Evolutionary conservation across 2,113 vertebrate species (phyloP), one percentile per base, ranked within the genome.

Genomic region (cattle (Bos taurus)): DNA sequence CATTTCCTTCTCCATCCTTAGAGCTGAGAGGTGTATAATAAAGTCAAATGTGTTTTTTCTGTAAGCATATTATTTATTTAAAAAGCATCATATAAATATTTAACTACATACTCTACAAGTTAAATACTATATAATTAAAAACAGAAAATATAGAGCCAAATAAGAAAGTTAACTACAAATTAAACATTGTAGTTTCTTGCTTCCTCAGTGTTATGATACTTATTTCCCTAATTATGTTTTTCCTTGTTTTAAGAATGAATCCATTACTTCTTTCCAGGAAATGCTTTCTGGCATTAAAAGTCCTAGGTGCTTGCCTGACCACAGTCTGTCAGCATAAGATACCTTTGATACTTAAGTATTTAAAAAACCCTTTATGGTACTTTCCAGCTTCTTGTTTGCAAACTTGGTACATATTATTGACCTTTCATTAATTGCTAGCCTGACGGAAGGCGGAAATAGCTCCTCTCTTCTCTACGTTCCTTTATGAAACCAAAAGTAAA

Each of bases 71-170:
- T 95, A 26, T 71, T 92, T 83, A 64, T 52, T 84, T 96, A 40
- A 60, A 94, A 90, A 96, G 17, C 82, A 95, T 82, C 21, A 67
- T 93, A 93, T 93, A 93, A 89, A 33, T 89, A 64, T 94, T 91
- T 97, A 97, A 67, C 40, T 50, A 50, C 2, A 50, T 71, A 62
- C 60, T 97, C 48, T 86, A 52, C 25, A 93, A 60, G 46, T 93
- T 97, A 94, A 96, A 88, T 88, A 60, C 48, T 93, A 17, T 93
- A 16, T 93, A 97, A 91, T 95, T 88, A 93, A 88, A 97, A 81
- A 88, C 62, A 94, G 48, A 96, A 95, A 94, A 83, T 90, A 81
- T 57, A 10, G 74, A 77, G 25, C 50, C 67, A 90, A 57, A 56
- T 89, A 84, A 91, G 71, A 94, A 92, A 83, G 86, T 80, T 93